Conservation (phyloP, 1,140 invertebrate species). For the Harpegnathos saltator region DNA sequence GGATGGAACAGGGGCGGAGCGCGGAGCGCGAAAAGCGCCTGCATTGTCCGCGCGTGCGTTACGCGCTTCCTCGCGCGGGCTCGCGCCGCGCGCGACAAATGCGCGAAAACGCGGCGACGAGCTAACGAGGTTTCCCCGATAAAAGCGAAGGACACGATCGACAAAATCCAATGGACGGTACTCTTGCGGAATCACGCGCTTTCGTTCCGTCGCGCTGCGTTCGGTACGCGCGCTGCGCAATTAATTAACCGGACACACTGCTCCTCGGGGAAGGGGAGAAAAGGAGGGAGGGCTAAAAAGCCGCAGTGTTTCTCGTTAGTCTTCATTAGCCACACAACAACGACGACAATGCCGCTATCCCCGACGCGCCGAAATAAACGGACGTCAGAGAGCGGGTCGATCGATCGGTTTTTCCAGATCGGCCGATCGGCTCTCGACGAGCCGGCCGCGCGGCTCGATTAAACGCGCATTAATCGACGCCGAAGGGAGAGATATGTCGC, state of each 20-base stretch:
- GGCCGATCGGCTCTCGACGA: too few relatives aligned
- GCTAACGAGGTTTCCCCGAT: slow-evolving; percentile 23
- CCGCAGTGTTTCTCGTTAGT: slow-evolving; percentile 61
- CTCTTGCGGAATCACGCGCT: slow-evolving; percentile 18
- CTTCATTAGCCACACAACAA: slow-evolving; percentile 62
- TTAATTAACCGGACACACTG: slow-evolving; percentile 51
- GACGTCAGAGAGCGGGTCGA: slow-evolving; percentile 25
- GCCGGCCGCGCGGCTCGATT: background rate
- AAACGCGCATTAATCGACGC: slow-evolving; percentile 33
- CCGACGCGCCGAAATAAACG: slow-evolving; percentile 31
- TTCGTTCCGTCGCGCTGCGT: slow-evolving; percentile 24
- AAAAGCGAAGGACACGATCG: slow-evolving; percentile 47
- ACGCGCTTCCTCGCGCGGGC: too few relatives aligned
- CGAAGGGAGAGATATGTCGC: slow-evolving; percentile 9
- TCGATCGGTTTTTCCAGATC: slow-evolving; percentile 3
- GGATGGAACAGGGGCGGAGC: too few relatives aligned
- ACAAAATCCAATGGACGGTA: slow-evolving; percentile 47
- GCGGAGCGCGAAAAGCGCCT: too few relatives aligned
- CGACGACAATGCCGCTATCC: slow-evolving; percentile 38
- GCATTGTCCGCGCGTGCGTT: too few relatives aligned
- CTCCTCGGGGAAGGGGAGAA: slow-evolving; percentile 13
- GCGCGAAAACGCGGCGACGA: slow-evolving; percentile 26
- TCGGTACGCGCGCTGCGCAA: too few relatives aligned
- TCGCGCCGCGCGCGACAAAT: too few relatives aligned
- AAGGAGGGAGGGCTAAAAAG: background rate